These are phyloP conservation scores for Leptinotarsa haldemani DNA, from an alignment of 2,888 invertebrate genomes.

Conservation along the genomic window DNA sequence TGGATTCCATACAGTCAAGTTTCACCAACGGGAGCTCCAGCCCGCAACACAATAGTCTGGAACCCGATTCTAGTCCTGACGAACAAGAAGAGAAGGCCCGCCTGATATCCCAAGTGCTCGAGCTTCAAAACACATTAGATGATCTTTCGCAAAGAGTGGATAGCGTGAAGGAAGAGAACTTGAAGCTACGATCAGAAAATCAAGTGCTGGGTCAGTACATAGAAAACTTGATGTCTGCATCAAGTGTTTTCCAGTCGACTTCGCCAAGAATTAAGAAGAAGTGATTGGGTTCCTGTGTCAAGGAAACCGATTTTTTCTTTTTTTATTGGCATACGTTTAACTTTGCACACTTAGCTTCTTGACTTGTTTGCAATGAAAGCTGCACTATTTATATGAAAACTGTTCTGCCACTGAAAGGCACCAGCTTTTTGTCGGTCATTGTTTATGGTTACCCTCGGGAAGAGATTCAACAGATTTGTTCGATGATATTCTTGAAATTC, in stretches of 20 bases:
- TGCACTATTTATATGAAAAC: background rate
- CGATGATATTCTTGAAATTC: background rate
- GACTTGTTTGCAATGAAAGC: background rate
- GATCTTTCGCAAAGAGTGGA: slow-evolving; percentile 98
- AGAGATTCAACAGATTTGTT: background rate
- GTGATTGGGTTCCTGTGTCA: slow-evolving; percentile 64
- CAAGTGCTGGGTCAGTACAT: slow-evolving; percentile 99
- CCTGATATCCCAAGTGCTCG: slow-evolving; percentile 95
- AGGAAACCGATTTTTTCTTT: background rate
- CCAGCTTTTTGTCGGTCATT: slow-evolving; percentile 2
- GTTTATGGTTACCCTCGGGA: background rate
- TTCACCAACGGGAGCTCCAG: slow-evolving; percentile 90
- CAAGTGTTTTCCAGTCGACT: slow-evolving; percentile 95
- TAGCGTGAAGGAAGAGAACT: slow-evolving; percentile 98
- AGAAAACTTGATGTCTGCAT: slow-evolving; percentile 98
- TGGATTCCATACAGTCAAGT: slow-evolving; percentile 90
- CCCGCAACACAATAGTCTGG: slow-evolving; percentile 77
- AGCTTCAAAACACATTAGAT: slow-evolving; percentile 97
- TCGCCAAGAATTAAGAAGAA: slow-evolving; percentile 88
- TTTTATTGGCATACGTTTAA: slow-evolving; percentile 4
- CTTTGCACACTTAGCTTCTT: slow-evolving; percentile 1
- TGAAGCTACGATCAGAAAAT: slow-evolving; percentile 97
- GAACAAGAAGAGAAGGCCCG: slow-evolving; percentile 98
- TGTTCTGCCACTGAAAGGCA: background rate
- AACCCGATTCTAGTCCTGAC: slow-evolving; percentile 78